These are phyloP conservation scores for Planiliza haematocheilus DNA, from an alignment of 2,113 vertebrate species.

Conservation along the genomic window DNA sequence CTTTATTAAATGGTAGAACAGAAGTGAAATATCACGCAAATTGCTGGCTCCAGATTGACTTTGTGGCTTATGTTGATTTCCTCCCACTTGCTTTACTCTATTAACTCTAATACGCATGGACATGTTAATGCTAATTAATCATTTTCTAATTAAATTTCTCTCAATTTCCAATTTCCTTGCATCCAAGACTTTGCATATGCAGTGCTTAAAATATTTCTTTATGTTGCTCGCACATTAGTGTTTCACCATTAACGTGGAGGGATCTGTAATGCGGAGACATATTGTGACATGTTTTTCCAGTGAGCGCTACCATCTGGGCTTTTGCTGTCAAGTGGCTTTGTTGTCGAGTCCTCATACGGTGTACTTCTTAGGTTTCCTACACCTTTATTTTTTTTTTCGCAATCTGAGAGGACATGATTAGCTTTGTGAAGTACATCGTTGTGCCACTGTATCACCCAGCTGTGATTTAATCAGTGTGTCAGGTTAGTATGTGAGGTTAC, in stretches of 20 bases:
- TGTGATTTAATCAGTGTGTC: slow-evolving; percentile 24
- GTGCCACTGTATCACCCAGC: slow-evolving; percentile 17
- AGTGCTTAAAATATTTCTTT: slow-evolving; percentile 10
- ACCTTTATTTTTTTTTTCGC: slow-evolving; percentile 31
- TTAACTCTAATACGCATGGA: background rate
- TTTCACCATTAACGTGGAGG: slow-evolving; percentile 15
- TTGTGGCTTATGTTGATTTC: background rate
- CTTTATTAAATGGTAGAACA: too few relatives aligned
- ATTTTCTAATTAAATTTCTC: background rate
- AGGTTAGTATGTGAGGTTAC: slow-evolving; percentile 9
- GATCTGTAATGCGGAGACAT: slow-evolving; percentile 21
- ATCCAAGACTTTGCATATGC: slow-evolving; percentile 4
- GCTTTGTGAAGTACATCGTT: background rate
- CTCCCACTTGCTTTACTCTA: background rate
- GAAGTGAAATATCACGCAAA: background rate
- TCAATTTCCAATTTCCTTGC: slow-evolving; percentile 4
- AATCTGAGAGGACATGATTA: background rate
- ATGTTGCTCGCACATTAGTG: background rate
- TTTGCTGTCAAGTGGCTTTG: slow-evolving; percentile 11
- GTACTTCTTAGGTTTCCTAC: background rate
- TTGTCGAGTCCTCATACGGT: background rate
- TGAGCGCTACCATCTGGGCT: slow-evolving; percentile 10
- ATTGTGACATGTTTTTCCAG: slow-evolving; percentile 24
- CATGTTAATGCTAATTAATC: background rate
- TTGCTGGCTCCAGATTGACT: too few relatives aligned